Evolutionary conservation across 2,113 vertebrate genomes (phyloP).

Genomic region (Epinephelus fuscoguttatus): DNA sequence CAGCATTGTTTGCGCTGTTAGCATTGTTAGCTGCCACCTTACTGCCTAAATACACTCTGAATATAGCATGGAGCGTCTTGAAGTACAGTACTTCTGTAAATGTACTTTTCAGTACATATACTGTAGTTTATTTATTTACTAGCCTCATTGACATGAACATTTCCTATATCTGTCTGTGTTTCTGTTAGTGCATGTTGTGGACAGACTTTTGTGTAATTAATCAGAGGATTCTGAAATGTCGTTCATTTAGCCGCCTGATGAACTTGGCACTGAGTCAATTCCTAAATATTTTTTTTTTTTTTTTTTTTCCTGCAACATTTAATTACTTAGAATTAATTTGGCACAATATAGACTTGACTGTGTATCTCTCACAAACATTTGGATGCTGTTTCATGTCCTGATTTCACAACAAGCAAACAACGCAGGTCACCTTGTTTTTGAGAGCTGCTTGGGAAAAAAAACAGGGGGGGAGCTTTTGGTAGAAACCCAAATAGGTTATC

Average conservation of each 20-base stretch:
- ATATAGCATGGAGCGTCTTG: too few species aligned
- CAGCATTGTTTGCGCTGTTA: too few species aligned
- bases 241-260: conserved; percentile 47
- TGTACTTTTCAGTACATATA: background rate
- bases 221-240: conserved; percentile 2
- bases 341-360: conserved; percentile 15
- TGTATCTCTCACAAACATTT: conserved; percentile 39
- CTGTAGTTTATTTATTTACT: background rate
- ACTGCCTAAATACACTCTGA: too few species aligned
- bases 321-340: conserved; percentile 56
- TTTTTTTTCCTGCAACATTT: conserved; percentile 12
- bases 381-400: conserved; percentile 19
- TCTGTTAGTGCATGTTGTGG: background rate
- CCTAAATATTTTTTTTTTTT: conserved; percentile 20
- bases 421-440: conserved; percentile 41
- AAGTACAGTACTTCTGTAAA: background rate
- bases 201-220: conserved; percentile 27
- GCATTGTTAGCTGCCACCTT: too few species aligned
- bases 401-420: conserved; percentile 32
- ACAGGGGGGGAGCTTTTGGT: conserved; percentile 5
- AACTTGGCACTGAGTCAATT: conserved; percentile 48
- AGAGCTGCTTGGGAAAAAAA: background rate
- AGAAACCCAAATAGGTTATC: conserved; percentile 39
- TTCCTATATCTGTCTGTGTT: conserved; percentile 2
- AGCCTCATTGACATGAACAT: background rate